Percentiles rank a stretch among this genome's conserved stretches.
These are phyloP conservation scores for Eretmochelys imbricata DNA, from an alignment of 2,113 vertebrate species.

Conservation along the genomic window DNA sequence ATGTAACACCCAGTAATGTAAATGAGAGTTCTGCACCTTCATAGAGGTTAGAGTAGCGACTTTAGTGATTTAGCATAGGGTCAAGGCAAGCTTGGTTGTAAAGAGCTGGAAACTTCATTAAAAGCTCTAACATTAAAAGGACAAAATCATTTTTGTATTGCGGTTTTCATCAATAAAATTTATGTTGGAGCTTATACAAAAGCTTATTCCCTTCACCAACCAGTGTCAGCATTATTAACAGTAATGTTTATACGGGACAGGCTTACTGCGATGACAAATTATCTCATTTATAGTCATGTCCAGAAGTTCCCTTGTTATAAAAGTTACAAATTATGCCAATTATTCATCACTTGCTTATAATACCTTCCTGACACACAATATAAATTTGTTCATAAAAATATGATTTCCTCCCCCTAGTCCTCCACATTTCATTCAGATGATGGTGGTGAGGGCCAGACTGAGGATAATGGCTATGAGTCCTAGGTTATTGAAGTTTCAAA, in stretches of 20 bases:
- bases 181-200: background rate
- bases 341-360: conserved; percentile 52
- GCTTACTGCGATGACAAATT: conserved; percentile 41
- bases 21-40: background rate
- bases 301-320: conserved; percentile 35
- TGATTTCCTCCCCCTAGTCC: background rate
- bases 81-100: background rate
- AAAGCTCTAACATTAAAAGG: background rate
- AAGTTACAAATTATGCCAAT: conserved; percentile 55
- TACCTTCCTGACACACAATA: conserved; percentile 18
- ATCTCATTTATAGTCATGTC: conserved; percentile 31
- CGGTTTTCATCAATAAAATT: conserved; percentile 8
- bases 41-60: background rate
- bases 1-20: background rate
- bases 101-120: background rate
- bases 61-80: background rate
- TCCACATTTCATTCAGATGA: background rate
- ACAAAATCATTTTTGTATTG: background rate
- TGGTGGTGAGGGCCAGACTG: background rate
- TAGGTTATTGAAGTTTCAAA: background rate
- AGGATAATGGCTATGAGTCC: background rate
- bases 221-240: conserved; percentile 17
- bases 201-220: conserved; percentile 34
- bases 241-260: conserved; percentile 9
- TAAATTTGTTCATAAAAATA: background rate